Percentiles rank a stretch among this genome's conserved stretches.
phyloP scores from a whole-genome alignment of 2,888 invertebrate genomes.

The Lasioglossum leucozonium region DNA sequence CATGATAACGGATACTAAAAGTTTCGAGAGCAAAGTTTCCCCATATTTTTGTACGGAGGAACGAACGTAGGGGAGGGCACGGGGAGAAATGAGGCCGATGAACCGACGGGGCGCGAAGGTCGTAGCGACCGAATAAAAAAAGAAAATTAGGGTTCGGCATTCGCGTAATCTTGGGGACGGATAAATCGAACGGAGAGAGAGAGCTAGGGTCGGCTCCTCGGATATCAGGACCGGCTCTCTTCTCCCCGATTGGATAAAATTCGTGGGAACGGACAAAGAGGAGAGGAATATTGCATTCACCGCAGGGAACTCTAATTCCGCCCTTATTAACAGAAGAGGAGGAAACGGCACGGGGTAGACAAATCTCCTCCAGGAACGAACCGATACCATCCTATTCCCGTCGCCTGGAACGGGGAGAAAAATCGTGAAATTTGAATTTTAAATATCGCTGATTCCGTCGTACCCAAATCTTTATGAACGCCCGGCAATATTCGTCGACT shows the following conservation, averaged over 20 bases:
- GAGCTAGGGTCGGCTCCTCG: neutral
- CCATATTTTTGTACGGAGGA: slow-evolving; percentile 21
- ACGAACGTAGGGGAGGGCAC: slow-evolving; percentile 1
- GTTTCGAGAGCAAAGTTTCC: slow-evolving; percentile 27
- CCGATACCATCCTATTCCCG: slow-evolving; percentile 9
- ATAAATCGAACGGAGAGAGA: slow-evolving; percentile 37
- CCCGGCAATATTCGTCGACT: slow-evolving; percentile 29
- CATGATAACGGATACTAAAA: slow-evolving; percentile 32
- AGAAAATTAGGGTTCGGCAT: slow-evolving; percentile 56
- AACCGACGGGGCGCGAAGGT: slow-evolving; percentile 46
- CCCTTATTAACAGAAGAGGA: slow-evolving; percentile 7
- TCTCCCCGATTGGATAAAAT: slow-evolving; percentile 25
- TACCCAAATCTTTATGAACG: slow-evolving; percentile 31
- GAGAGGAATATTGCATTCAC: neutral
- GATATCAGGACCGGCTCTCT: slow-evolving; percentile 15
- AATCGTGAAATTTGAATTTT: slow-evolving; percentile 35
- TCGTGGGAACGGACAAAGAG: slow-evolving; percentile 7
- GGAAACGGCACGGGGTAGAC: neutral
- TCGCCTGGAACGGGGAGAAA: neutral
- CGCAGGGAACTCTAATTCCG: slow-evolving; percentile 2
- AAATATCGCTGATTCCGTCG: slow-evolving; percentile 31
- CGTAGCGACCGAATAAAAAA: slow-evolving; percentile 41
- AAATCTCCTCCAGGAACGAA: neutral
- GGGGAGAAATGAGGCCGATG: slow-evolving; percentile 31
- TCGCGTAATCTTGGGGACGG: slow-evolving; percentile 39